These are phyloP conservation scores for Osmerus mordax DNA, from an alignment of 2,113 vertebrate species.

Conservation along the genomic window DNA sequence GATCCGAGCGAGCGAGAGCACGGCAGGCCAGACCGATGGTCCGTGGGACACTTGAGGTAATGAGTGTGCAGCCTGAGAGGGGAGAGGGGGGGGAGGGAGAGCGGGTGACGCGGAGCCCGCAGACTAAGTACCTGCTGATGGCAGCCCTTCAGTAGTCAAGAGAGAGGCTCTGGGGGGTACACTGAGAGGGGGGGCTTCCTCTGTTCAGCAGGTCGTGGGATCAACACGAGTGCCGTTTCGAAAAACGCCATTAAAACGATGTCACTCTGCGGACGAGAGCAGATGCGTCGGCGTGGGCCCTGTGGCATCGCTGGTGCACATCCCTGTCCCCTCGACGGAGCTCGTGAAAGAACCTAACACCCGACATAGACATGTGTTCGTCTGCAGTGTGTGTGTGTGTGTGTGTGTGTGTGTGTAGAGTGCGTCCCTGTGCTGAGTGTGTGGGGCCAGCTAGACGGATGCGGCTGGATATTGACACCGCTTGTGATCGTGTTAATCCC, in stretches of 20 bases:
- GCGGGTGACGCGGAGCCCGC: constrained; percentile 28
- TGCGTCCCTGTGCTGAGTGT: not conserved
- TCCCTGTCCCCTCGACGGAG: no score
- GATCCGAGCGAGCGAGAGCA: no score
- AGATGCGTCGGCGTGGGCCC: no score
- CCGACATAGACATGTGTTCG: no score
- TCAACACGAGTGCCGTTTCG: no score
- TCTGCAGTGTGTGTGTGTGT: not conserved
- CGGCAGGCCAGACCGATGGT: no score
- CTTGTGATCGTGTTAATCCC: constrained; percentile 51
- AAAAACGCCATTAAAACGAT: no score
- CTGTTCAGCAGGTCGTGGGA: no score
- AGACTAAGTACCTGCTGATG: constrained; percentile 43
- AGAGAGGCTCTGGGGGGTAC: constrained; percentile 22
- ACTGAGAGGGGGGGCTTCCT: not conserved
- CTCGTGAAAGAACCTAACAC: no score
- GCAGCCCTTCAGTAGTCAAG: constrained; percentile 44
- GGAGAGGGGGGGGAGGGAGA: constrained; percentile 37
- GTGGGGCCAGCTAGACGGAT: constrained; percentile 5
- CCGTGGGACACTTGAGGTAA: constrained; percentile 19
- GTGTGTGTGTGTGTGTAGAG: not conserved
- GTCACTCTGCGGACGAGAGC: no score
- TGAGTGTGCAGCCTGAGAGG: constrained; percentile 22
- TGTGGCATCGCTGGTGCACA: no score
- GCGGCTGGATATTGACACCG: constrained; percentile 51